These are phyloP conservation scores for Psix sp. DNA, from an alignment of 1,140 invertebrate genomes.

Conservation along the genomic window DNA sequence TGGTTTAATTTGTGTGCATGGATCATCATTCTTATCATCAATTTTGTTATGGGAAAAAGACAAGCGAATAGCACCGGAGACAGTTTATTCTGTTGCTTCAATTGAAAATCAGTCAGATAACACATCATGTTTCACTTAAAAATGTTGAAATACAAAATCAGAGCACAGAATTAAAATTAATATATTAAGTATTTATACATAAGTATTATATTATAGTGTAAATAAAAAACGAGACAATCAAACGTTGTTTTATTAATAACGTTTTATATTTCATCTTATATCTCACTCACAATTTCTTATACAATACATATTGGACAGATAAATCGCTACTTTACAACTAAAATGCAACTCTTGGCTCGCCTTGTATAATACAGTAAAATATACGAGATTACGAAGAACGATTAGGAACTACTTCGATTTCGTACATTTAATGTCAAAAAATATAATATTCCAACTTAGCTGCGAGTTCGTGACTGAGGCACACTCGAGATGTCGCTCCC, in stretches of 20 bases:
- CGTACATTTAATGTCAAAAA: conserved; percentile 20
- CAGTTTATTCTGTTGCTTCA: conserved; percentile 51
- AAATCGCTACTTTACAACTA: conserved; percentile 3
- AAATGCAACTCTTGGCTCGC: conserved; percentile 17
- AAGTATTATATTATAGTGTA: too few relatives aligned
- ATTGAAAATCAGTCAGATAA: background rate
- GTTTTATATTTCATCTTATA: conserved; percentile 2
- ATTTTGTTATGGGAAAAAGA: conserved; percentile 77
- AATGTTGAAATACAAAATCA: conserved; percentile 8
- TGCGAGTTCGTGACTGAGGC: conserved; percentile 8
- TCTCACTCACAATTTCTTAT: conserved; percentile 23
- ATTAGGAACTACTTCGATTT: conserved; percentile 47
- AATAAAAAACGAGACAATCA: too few relatives aligned
- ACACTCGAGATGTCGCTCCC: conserved; percentile 5
- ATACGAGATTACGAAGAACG: conserved; percentile 31
- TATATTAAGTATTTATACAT: too few relatives aligned
- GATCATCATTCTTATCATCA: conserved; percentile 76
- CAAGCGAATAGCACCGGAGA: conserved; percentile 52
- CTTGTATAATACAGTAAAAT: conserved; percentile 19
- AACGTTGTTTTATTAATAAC: too few relatives aligned
- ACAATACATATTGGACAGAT: conserved; percentile 26
- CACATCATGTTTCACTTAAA: too few relatives aligned
- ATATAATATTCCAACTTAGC: conserved; percentile 30
- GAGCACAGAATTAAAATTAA: too few relatives aligned
- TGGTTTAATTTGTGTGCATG: conserved; percentile 80